phyloP scores from a whole-genome alignment of 2,113 vertebrate species.

The Bagarius yarrelli region DNA sequence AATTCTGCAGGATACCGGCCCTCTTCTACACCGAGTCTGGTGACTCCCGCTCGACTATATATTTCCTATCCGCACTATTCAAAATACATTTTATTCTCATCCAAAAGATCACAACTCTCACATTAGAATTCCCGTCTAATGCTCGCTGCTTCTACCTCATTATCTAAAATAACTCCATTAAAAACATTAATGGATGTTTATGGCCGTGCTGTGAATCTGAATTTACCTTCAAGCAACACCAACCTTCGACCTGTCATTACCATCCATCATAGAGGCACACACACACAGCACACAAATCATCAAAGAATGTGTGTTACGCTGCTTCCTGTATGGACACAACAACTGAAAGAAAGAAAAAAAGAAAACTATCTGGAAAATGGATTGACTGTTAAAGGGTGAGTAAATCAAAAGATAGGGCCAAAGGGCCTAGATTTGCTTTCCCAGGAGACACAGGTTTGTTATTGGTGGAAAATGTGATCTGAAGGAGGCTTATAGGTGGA shows the following conservation, averaged over 20 bases:
- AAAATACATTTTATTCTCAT: not conserved
- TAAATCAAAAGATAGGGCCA: not conserved
- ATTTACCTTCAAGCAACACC: slow-evolving; percentile 54
- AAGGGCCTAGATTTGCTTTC: not conserved
- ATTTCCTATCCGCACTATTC: not conserved
- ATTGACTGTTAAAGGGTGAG: not conserved
- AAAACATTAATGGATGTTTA: slow-evolving; percentile 62
- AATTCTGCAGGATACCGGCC: too few relatives aligned
- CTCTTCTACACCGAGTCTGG: too few relatives aligned
- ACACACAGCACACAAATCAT: slow-evolving; percentile 10
- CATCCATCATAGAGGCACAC: slow-evolving; percentile 33
- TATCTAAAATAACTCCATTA: slow-evolving; percentile 58
- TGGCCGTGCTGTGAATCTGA: slow-evolving; percentile 51
- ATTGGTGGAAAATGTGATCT: slow-evolving; percentile 3
- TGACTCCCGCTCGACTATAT: not conserved
- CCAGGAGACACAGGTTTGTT: not conserved
- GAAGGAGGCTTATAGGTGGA: not conserved
- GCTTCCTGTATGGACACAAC: slow-evolving; percentile 4
- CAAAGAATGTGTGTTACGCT: slow-evolving; percentile 3
- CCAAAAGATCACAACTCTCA: slow-evolving; percentile 9
- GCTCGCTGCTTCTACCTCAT: slow-evolving; percentile 50
- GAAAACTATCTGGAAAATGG: not conserved
- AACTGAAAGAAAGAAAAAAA: not conserved
- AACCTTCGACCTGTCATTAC: slow-evolving; percentile 48
- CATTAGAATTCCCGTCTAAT: slow-evolving; percentile 36